phyloP scores from a whole-genome alignment of 2,113 vertebrate genomes.

The Sapayoa aenigma region DNA sequence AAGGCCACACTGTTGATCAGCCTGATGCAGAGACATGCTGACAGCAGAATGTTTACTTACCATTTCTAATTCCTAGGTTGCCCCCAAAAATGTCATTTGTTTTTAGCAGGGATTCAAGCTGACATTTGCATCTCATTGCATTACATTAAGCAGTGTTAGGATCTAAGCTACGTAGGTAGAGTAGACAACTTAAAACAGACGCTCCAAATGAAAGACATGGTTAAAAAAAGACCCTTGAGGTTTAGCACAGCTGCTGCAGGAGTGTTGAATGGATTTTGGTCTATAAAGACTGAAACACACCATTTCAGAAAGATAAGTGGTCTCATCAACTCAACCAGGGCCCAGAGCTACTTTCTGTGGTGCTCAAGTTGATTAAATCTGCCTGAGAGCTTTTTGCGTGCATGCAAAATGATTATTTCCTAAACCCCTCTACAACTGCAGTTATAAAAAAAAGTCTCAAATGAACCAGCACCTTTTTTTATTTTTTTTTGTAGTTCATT shows the following conservation, averaged over 20 bases:
- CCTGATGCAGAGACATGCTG: background rate
- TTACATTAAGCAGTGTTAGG: background rate
- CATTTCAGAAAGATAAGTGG: background rate
- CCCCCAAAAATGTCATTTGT: background rate
- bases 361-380: conserved; percentile 14
- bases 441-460: background rate
- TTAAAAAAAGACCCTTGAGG: conserved; percentile 3
- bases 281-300: background rate
- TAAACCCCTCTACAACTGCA: background rate
- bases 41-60: conserved; percentile 26
- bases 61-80: background rate
- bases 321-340: background rate
- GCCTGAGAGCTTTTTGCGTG: background rate
- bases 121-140: background rate
- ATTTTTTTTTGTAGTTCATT: background rate
- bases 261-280: background rate
- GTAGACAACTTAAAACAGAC: background rate
- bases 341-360: background rate
- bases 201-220: background rate
- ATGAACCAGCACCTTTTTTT: background rate
- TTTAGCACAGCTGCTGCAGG: background rate
- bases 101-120: conserved; percentile 10
- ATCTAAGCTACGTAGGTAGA: background rate
- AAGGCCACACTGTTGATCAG: background rate
- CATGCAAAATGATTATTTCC: background rate